These are phyloP conservation scores for Tetropium fuscum DNA, from an alignment of 2,888 invertebrate genomes.

Conservation along the genomic window DNA sequence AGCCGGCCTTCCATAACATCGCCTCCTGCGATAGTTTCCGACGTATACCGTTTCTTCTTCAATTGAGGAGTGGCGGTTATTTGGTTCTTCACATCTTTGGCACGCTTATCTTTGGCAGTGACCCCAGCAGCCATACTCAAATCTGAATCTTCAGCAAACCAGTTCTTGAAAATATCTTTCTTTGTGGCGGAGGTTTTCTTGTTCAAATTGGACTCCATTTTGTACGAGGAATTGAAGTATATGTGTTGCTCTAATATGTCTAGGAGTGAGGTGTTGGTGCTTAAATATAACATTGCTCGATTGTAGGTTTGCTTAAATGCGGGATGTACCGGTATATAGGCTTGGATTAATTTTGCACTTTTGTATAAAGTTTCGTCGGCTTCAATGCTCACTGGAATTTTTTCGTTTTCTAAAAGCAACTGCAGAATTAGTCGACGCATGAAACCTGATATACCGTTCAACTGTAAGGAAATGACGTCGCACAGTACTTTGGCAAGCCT, in stretches of 20 bases:
- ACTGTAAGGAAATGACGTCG: conserved; percentile 77
- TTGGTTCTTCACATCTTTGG: conserved; percentile 84
- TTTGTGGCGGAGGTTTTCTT: conserved; percentile 43
- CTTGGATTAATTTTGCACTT: conserved; percentile 57
- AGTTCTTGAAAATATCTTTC: conserved; percentile 58
- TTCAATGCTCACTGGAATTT: conserved; percentile 79
- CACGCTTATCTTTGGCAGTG: conserved; percentile 89
- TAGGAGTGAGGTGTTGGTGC: conserved; percentile 80
- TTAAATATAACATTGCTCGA: conserved; percentile 79
- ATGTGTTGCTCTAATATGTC: conserved; percentile 78
- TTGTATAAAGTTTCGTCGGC: conserved; percentile 64
- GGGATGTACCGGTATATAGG: conserved; percentile 71
- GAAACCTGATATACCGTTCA: conserved; percentile 84
- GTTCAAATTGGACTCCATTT: conserved; percentile 44
- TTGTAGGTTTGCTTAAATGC: conserved; percentile 80
- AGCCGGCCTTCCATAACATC: conserved; percentile 60
- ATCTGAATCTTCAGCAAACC: conserved; percentile 66
- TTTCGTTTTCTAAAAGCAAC: conserved; percentile 87
- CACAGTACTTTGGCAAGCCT: conserved; percentile 84
- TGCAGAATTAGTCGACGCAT: conserved; percentile 84
- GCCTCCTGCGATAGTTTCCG: conserved; percentile 31
- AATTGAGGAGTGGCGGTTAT: conserved; percentile 59
- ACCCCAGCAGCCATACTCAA: conserved; percentile 86
- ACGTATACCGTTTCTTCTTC: conserved; percentile 61
- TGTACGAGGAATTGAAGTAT: conserved; percentile 59